phyloP scores from a whole-genome alignment of 2,888 invertebrate genomes.

The Lithophane ornitopus region DNA sequence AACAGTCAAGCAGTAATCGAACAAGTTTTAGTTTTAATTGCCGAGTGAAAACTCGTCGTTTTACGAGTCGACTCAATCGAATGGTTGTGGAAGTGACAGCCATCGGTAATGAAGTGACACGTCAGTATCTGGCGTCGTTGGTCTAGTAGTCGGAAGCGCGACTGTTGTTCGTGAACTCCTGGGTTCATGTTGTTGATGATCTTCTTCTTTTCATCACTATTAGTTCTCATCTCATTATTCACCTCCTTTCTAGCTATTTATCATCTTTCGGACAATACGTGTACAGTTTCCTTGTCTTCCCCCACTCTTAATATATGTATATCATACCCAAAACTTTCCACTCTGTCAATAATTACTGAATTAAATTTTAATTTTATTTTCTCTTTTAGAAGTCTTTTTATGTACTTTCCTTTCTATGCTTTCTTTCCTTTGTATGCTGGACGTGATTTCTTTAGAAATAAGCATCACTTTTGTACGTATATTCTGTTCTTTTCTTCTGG shows the following conservation, averaged over 20 bases:
- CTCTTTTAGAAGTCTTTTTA: not conserved
- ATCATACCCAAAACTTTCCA: not conserved
- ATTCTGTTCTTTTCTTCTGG: no score
- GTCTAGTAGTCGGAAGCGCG: not conserved
- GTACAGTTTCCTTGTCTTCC: no score
- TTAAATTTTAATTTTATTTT: not conserved
- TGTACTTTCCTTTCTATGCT: not conserved
- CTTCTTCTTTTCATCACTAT: not conserved
- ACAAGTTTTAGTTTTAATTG: constrained; percentile 54
- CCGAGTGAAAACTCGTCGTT: constrained; percentile 36
- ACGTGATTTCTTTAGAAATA: not conserved
- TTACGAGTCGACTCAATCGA: constrained; percentile 20
- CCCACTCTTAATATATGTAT: no score
- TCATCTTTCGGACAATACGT: not conserved
- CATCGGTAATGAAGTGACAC: constrained; percentile 25
- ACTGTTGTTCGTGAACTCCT: not conserved
- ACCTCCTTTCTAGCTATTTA: not conserved
- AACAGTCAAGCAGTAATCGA: constrained; percentile 36
- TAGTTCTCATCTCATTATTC: no score
- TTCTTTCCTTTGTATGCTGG: not conserved
- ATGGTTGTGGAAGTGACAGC: constrained; percentile 40
- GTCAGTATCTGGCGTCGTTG: not conserved
- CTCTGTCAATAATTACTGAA: not conserved
- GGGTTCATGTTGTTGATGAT: not conserved
- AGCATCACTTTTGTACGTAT: no score